Conservation (phyloP, 1,140 invertebrate species). For the Drosophila pallidifrons region DNA sequence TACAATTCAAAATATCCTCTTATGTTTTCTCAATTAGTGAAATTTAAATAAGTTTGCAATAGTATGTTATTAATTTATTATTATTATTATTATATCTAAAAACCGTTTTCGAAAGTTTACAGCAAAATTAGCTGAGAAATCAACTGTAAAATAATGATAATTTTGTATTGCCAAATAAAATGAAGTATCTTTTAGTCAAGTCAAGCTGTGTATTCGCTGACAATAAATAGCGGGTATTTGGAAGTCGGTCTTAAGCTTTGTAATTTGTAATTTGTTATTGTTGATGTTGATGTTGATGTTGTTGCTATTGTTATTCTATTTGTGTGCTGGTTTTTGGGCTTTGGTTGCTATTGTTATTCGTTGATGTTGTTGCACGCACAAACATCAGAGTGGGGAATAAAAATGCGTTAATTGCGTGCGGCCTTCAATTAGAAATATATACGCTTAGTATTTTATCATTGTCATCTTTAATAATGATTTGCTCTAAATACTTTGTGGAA, state of each 20-base stretch:
- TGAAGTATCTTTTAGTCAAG: too few species aligned
- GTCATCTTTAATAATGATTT: constrained; percentile 51
- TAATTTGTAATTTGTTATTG: constrained; percentile 16
- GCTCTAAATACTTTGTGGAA: constrained; percentile 59
- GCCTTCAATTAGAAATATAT: constrained; percentile 41
- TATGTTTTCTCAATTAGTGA: too few species aligned
- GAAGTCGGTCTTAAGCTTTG: not conserved
- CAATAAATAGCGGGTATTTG: too few species aligned
- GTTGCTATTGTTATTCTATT: not conserved
- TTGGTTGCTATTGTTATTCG: not conserved
- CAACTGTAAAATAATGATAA: too few species aligned
- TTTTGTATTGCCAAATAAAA: too few species aligned
- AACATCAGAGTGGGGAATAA: not conserved
- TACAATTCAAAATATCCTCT: too few species aligned
- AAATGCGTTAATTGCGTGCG: constrained; percentile 48
- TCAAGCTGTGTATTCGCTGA: too few species aligned
- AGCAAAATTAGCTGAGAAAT: too few species aligned
- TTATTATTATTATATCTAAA: too few species aligned
- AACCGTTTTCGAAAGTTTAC: too few species aligned
- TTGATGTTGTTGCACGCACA: not conserved
- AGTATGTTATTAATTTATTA: too few species aligned
- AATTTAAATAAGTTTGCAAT: too few species aligned
- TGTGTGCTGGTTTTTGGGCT: constrained; percentile 20
- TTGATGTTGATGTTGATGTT: constrained; percentile 15
- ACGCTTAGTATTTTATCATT: constrained; percentile 13